Evolutionary conservation across 2,113 vertebrate genomes (phyloP), one percentile per base, ranked within the genome.

Genomic region (Tretioscincus oriximinensis): DNA sequence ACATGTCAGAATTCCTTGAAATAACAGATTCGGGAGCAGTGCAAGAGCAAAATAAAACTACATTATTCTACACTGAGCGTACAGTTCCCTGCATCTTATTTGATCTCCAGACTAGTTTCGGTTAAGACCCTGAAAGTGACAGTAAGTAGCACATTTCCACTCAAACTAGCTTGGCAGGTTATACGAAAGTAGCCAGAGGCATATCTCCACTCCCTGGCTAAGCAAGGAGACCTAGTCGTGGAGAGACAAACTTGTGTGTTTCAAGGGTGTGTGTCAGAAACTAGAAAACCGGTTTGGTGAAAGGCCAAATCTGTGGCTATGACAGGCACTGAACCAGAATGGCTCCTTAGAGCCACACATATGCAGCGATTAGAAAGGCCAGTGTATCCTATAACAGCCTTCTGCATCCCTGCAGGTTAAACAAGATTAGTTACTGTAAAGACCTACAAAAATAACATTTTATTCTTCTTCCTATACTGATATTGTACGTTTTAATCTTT

Each of bases 111-210:
- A 65, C 74, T 83, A 81, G 88, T 90, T 86, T 80, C 47, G 63
- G 72, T 54, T 82, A 78, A 45, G 24, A 78, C 79, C 81, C 73
- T 77, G 67, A 45, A 14, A 61, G 65, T 70, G 84, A 88, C 77
- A 84, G 90, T 81, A 86, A 66, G 82, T 70, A 87, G 84, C 85
- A 86, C 86, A 88, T 90, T 88, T 86, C 73, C 76, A 78, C 75
- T 29, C 35, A 86, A 87, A 90, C 90, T 85, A 84, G 91, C 82
- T 84, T 81, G 80, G 85, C 90, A 81, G 90, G 90, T 91, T 93
- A 88, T 82, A 68, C 31, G 72, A 21, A 69, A 74, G 31, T n/a
- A 72, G 28, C 70, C 64, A 70, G 65, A 65, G 63, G 64, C 70
- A 69, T 54, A 69, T 49, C 77, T 51, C 41, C n/a, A 28, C 29